Evolutionary conservation across 64 coral and sea anemone genomes (phyloP).

Genomic region (Acropora yongei): DNA sequence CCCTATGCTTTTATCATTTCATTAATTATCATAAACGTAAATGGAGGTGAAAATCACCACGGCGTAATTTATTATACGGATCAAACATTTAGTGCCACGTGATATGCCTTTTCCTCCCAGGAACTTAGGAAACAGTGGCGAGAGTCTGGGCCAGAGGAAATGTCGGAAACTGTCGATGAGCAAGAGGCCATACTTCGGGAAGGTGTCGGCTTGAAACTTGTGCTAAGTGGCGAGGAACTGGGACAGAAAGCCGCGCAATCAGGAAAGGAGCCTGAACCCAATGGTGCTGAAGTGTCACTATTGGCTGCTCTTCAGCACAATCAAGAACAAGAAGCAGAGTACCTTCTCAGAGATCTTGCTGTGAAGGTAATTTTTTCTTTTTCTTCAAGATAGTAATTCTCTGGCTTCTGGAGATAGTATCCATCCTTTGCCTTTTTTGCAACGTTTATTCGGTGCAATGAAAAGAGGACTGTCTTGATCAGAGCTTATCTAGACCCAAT

Average conservation of each 20-base stretch:
- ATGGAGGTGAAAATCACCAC: too few relatives aligned
- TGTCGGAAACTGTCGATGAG: constrained; percentile 75
- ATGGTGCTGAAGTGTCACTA: constrained; percentile 72
- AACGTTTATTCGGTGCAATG: too few relatives aligned
- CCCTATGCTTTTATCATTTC: too few relatives aligned
- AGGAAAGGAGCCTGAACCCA: constrained; percentile 27
- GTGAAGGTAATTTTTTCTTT: constrained; percentile 67
- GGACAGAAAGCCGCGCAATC: constrained; percentile 1
- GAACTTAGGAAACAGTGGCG: constrained; percentile 94
- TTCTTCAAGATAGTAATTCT: neutral
- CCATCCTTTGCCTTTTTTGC: too few relatives aligned
- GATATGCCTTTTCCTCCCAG: neutral
- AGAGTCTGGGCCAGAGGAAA: constrained; percentile 87
- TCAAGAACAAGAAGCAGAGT: constrained; percentile 94
- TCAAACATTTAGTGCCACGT: neutral
- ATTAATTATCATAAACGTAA: too few relatives aligned
- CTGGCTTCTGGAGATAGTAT: too few relatives aligned
- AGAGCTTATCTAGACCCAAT: too few relatives aligned
- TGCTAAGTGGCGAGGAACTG: constrained; percentile 47
- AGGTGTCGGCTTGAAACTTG: constrained; percentile 77
- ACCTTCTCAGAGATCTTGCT: constrained; percentile 81
- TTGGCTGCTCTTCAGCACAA: constrained; percentile 84
- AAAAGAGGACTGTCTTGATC: too few relatives aligned
- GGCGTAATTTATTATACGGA: too few relatives aligned
- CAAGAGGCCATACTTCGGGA: constrained; percentile 82